Evolutionary conservation across 2,113 vertebrate genomes (phyloP), one percentile per base, ranked within the genome.

Genomic region (Cynocephalus volans): DNA sequence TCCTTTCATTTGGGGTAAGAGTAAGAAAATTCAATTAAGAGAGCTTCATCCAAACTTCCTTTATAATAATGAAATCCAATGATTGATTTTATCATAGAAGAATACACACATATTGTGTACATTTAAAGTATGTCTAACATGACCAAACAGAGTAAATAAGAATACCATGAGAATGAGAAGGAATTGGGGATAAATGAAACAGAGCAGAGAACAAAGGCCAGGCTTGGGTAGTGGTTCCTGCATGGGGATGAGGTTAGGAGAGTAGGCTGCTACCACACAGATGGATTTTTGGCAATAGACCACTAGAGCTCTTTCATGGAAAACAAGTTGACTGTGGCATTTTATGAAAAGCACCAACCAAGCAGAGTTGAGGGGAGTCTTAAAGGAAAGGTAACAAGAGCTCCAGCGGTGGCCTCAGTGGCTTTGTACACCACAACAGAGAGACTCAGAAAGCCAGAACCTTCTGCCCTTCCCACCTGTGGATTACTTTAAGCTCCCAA

Each of bases 331-430:
- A 73, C 69, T 12, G 4, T 15, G 11, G 33, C 50, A 14, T 90
- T 88, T 90, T 76, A 88, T 28, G 36, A 87, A 84, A 94, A 83
- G 52, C 65, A 69, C 45, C 60, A 65, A 31, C n/a, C n/a, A 18
- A 88, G 36, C 3, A 0, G 1, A 70, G 48, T 50, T n/a, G 19
- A 15, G 21, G 28, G 56, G 28, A 33, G 73, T 90, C n/a, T 62
- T 28, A 48, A 24, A 45, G 73, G 18, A 69, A 83, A 88, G 17
- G 41, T 64, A 70, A 50, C 12, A 48, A 28, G 97, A 64, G 31
- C 21, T 79, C 67, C 26, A 62, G 48, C 67, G 73, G 67, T 45
- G 70, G 17, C 12, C 26, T 80, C 52, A 19, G 33, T 31, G 2
- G 28, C 56, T 69, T 50, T 70, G 54, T 76, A 13, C 8, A 54